Percentiles rank a stretch among this genome's conserved stretches.
These are phyloP conservation scores for Tapirus indicus DNA, from an alignment of 2,797 vertebrate species.

Conservation along the genomic window DNA sequence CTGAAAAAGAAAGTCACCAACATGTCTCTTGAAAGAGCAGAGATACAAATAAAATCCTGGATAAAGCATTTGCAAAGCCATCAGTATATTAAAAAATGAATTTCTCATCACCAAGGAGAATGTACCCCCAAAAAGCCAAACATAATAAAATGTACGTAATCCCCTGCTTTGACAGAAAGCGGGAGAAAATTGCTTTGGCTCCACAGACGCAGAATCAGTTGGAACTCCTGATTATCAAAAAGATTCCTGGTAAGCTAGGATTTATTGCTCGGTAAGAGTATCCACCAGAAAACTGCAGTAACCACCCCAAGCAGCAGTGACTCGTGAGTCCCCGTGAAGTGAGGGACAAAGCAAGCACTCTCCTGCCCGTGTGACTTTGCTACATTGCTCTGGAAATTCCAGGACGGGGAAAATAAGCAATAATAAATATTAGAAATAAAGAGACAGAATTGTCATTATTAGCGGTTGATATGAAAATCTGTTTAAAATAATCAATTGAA, in stretches of 20 bases:
- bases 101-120: conserved; percentile 26
- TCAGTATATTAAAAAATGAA: not conserved
- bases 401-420: not conserved
- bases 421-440: not conserved
- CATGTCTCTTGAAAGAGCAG: not conserved
- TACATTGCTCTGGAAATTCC: not conserved
- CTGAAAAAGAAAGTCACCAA: not conserved
- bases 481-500: conserved; percentile 2
- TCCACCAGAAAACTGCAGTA: not conserved
- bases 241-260: not conserved
- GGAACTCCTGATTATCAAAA: not conserved
- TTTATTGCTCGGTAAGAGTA: not conserved
- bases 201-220: not conserved
- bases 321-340: not conserved
- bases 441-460: not conserved
- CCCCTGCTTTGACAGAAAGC: not conserved
- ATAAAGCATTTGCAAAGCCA: not conserved
- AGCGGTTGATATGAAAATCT: not conserved
- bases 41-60: not conserved
- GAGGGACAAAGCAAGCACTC: not conserved
- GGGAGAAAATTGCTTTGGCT: not conserved
- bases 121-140: not conserved
- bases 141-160: not conserved
- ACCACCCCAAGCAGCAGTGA: not conserved
- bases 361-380: not conserved